Evolutionary conservation across 2,888 invertebrate species (phyloP).

Genomic region (Carcina quercana): DNA sequence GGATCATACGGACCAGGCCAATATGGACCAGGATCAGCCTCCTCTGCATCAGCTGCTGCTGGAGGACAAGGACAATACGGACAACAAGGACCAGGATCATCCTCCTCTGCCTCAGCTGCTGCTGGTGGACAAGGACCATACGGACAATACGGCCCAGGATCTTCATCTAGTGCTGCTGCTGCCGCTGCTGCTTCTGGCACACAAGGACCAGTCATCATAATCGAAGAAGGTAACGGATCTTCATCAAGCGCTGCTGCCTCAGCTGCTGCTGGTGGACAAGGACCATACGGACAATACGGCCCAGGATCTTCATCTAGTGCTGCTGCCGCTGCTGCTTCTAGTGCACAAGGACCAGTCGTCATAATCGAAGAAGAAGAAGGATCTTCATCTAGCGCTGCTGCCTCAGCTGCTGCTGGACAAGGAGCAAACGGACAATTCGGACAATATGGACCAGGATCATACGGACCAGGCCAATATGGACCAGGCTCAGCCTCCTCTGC

Average conservation of each 20-base stretch:
- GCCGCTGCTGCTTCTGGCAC: constrained; percentile 6
- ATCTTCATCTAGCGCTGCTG: not conserved
- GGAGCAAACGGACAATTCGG: not conserved
- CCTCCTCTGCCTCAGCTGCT: not conserved
- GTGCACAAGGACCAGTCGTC: not conserved
- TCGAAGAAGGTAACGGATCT: constrained; percentile 1
- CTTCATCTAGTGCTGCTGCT: constrained; percentile 6
- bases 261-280: constrained; percentile 11
- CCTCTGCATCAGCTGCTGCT: constrained; percentile 1
- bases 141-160: constrained; percentile 2
- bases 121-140: constrained; percentile 1
- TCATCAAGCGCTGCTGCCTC: constrained; percentile 5
- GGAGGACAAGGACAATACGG: not conserved
- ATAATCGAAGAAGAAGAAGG: not conserved
- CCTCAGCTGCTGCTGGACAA: not conserved
- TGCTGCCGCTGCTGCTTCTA: constrained; percentile 3
- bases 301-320: not conserved
- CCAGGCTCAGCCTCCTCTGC: constrained; percentile 1
- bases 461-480: constrained; percentile 4
- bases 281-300: not conserved
- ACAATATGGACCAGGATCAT: not conserved
- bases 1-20: not conserved
- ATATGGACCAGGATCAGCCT: not conserved
- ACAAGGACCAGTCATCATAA: constrained; percentile 1
- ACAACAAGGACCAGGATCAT: too few species aligned